Evolutionary conservation across 2,888 invertebrate species (phyloP).

Genomic region (Brenthis hecate): DNA sequence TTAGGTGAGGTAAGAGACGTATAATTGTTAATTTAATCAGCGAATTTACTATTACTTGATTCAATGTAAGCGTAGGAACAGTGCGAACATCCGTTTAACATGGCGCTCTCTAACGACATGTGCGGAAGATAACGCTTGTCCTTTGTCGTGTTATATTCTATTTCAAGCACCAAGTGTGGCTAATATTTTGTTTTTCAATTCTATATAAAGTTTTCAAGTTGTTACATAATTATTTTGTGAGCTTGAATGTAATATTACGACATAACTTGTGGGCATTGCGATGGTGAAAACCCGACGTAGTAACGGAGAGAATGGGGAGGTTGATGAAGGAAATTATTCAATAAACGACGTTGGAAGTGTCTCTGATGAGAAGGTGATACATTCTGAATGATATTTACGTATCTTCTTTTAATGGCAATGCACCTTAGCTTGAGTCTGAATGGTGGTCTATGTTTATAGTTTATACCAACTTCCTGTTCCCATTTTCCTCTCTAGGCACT

Average conservation of each 20-base stretch:
- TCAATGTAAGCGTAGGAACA: slow-evolving; percentile 40
- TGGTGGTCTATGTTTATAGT: slow-evolving; percentile 47
- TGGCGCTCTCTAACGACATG: slow-evolving; percentile 77
- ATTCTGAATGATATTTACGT: slow-evolving; percentile 55
- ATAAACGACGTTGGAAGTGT: slow-evolving; percentile 76
- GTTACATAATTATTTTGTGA: slow-evolving; percentile 62
- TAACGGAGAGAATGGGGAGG: slow-evolving; percentile 79
- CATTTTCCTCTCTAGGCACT: slow-evolving; percentile 51
- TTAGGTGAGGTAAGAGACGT: slow-evolving; percentile 47
- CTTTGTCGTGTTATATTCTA: slow-evolving; percentile 66
- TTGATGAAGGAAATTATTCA: slow-evolving; percentile 75
- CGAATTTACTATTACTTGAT: slow-evolving; percentile 37
- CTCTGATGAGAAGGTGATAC: slow-evolving; percentile 78
- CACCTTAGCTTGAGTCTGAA: slow-evolving; percentile 53
- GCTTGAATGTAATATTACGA: slow-evolving; percentile 63
- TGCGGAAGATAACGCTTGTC: slow-evolving; percentile 71
- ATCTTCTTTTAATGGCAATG: slow-evolving; percentile 52
- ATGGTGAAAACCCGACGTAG: slow-evolving; percentile 83
- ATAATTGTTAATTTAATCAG: slow-evolving; percentile 37
- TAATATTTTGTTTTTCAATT: slow-evolving; percentile 52
- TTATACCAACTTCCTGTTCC: slow-evolving; percentile 64
- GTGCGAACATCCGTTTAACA: slow-evolving; percentile 63
- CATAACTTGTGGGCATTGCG: slow-evolving; percentile 56
- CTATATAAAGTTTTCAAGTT: slow-evolving; percentile 55
- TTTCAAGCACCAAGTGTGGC: slow-evolving; percentile 54